Percentiles rank a stretch among this genome's conserved stretches.
Evolutionary conservation across 2,888 invertebrate species (phyloP).

Genomic region (Drosophila paranaensis): DNA sequence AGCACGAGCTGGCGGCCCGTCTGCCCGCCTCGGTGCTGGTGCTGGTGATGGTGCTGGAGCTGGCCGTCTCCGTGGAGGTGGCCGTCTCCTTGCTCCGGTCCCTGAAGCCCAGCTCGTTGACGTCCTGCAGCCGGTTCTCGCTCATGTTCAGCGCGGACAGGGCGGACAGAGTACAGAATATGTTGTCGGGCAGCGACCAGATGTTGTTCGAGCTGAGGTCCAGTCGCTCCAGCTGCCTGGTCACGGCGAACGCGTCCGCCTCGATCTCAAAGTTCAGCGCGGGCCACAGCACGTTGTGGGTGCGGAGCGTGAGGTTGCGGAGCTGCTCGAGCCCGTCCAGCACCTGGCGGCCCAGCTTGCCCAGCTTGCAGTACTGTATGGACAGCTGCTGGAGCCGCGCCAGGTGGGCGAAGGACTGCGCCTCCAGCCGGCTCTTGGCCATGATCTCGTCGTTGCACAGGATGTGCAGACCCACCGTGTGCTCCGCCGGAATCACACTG

Average conservation of each 20-base stretch:
- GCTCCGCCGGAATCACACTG: conserved; percentile 93
- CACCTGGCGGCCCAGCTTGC: conserved; percentile 92
- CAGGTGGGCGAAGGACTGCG: conserved; percentile 92
- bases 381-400: conserved; percentile 91
- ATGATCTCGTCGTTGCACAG: conserved; percentile 92
- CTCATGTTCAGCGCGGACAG: conserved; percentile 93
- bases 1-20: conserved; percentile 86
- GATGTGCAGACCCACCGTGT: conserved; percentile 91
- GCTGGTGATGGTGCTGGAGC: conserved; percentile 10
- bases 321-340: conserved; percentile 92
- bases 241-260: conserved; percentile 90
- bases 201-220: conserved; percentile 95
- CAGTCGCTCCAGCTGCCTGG: conserved; percentile 92
- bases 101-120: conserved; percentile 93
- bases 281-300: conserved; percentile 93
- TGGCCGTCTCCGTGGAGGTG: conserved; percentile 56
- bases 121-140: conserved; percentile 94
- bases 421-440: conserved; percentile 91
- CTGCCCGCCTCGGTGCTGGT: conserved; percentile 56
- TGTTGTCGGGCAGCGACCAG: conserved; percentile 93
- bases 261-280: conserved; percentile 93
- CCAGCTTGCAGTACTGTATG: conserved; percentile 94
- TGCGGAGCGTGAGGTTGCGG: conserved; percentile 93
- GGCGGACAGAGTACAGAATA: conserved; percentile 93
- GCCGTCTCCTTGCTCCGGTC: conserved; percentile 85